Evolutionary conservation across 2,888 invertebrate genomes (phyloP), one percentile per base, ranked within the genome.

Genomic region (Agrotis ipsilon): DNA sequence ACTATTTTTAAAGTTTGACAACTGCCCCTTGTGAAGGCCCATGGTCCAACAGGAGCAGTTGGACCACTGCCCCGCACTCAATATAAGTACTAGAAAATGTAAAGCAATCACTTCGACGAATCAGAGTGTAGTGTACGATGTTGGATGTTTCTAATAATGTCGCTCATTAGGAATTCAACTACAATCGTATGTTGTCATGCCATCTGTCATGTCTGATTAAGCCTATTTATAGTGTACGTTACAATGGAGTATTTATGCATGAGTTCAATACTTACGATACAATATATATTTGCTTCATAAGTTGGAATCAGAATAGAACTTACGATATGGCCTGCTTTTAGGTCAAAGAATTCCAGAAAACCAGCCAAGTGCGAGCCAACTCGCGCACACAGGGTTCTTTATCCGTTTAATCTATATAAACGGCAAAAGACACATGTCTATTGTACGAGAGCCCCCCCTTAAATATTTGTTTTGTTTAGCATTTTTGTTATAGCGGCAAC

Each of bases 151-250:
- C 9, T 32, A 48, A 32, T 32, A n/a, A 32, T 32, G 19, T 18
- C 16, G 43, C 68, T 54, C 19, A 21, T 48, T 45, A 46, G 45
- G 9, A 51, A 45, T 45, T 59, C 21, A 16, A 27, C 21, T 43
- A 4, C 54, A 70, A 78, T 32, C 16, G 46, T 45, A 52, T 59
- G 27, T 43, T 59, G 39, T 32, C 71, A 59, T 48, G 46, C 39
- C 13, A n/a, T n/a, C n/a, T n/a, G n/a, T n/a, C n/a, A 70, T 70
- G 13, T 21, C 27, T 59, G 58, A 46, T 58, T 43, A 67, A 9
- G 39, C 21, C 16, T 43, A 43, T 51, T 52, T 27, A 27, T 52
- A 24, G 14, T 46, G 7, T 13, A 48, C 21, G 18, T 32, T 21
- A n/a, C 21, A 62, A 63, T 51, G 14, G 11, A 21, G 11, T 27